These are phyloP conservation scores for Equus quagga DNA, from an alignment of 2,113 vertebrate species.

Conservation along the genomic window DNA sequence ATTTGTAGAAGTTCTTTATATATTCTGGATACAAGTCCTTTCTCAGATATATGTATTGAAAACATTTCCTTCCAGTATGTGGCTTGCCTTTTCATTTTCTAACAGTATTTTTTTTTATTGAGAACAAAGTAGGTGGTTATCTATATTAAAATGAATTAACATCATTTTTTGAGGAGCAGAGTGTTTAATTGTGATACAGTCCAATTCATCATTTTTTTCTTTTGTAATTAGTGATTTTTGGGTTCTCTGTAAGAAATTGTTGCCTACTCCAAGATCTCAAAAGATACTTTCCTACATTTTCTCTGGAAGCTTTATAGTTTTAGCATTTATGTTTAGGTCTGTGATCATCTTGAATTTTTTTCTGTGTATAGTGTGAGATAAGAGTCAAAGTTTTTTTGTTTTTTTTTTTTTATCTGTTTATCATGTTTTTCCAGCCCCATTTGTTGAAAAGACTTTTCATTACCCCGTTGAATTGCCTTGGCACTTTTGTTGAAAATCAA, in stretches of 20 bases:
- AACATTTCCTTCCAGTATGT: not conserved
- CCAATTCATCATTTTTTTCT: not conserved
- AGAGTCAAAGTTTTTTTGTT: not conserved
- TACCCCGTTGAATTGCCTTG: not conserved
- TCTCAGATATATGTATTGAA: not conserved
- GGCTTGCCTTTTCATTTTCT: not conserved
- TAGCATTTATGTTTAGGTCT: not conserved
- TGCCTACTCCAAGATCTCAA: not conserved
- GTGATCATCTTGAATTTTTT: not conserved
- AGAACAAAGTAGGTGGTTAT: not conserved
- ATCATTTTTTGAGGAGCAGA: not conserved
- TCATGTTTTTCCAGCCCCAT: not conserved
- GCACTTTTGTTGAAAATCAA: not conserved
- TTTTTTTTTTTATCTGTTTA: not conserved
- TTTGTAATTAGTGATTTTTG: not conserved
- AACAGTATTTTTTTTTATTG: not conserved
- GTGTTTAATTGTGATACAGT: not conserved
- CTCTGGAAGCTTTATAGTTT: not conserved
- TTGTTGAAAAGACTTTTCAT: not conserved
- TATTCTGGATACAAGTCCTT: not conserved
- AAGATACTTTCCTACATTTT: not conserved
- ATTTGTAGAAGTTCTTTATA: not conserved
- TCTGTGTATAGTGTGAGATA: not conserved
- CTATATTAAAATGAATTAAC: not conserved
- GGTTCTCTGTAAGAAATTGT: not conserved